Percentiles rank a stretch among this genome's conserved stretches.
phyloP scores from a whole-genome alignment of 1,140 invertebrate genomes.

The Drosophila lacertosa region DNA sequence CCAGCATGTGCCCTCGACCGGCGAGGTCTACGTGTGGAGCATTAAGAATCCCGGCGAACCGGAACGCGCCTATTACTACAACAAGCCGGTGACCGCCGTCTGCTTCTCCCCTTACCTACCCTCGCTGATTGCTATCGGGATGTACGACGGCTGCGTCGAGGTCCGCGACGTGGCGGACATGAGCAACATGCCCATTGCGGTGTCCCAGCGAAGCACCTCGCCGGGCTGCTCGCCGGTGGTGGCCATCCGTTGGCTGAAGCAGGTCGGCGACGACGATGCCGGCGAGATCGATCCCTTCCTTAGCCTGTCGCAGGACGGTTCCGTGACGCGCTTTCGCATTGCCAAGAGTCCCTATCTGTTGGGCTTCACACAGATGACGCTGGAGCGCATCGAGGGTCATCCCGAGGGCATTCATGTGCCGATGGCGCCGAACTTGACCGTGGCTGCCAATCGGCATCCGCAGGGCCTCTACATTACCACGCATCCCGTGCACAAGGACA shows the following conservation, averaged over 20 bases:
- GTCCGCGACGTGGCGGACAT: slow-evolving; percentile 88
- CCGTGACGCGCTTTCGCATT: slow-evolving; percentile 85
- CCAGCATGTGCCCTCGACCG: slow-evolving; percentile 55
- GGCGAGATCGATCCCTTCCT: slow-evolving; percentile 85
- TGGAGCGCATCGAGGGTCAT: slow-evolving; percentile 87
- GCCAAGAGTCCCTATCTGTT: slow-evolving; percentile 79
- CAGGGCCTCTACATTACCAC: slow-evolving; percentile 87
- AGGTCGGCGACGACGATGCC: slow-evolving; percentile 69
- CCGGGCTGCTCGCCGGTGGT: slow-evolving; percentile 88
- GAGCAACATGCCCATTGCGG: slow-evolving; percentile 84
- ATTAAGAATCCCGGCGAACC: slow-evolving; percentile 94
- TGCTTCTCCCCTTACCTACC: slow-evolving; percentile 89
- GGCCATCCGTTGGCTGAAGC: slow-evolving; percentile 85
- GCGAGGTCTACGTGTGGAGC: slow-evolving; percentile 89
- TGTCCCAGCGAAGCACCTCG: slow-evolving; percentile 85
- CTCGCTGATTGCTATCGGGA: slow-evolving; percentile 90
- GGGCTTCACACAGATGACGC: slow-evolving; percentile 86
- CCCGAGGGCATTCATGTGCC: slow-evolving; percentile 85
- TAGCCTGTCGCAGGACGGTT: slow-evolving; percentile 86
- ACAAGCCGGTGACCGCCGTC: slow-evolving; percentile 89
- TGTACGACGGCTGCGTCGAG: slow-evolving; percentile 90
- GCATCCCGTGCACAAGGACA: slow-evolving; percentile 87
- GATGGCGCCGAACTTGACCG: slow-evolving; percentile 4
- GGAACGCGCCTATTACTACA: slow-evolving; percentile 89
- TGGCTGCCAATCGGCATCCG: slow-evolving; percentile 83